Percentiles rank a stretch among this genome's conserved stretches.
phyloP scores from a whole-genome alignment of 2,797 vertebrate genomes.

The Mycteria americana region DNA sequence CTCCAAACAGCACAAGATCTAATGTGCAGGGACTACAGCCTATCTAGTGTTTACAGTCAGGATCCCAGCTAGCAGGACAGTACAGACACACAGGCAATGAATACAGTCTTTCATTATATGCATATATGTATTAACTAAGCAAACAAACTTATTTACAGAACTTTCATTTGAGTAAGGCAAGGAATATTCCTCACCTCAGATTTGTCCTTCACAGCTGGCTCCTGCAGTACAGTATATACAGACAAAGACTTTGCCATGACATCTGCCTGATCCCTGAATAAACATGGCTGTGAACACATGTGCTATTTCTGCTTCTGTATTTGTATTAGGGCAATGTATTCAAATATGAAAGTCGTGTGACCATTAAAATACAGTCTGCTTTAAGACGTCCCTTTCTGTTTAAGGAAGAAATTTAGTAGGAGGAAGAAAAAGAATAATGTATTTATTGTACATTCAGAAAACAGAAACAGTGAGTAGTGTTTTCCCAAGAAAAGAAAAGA shows the following conservation, averaged over 20 bases:
- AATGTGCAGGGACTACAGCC: neutral
- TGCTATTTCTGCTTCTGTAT: slow-evolving; percentile 37
- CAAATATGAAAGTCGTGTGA: neutral
- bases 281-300: slow-evolving; percentile 33
- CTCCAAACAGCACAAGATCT: neutral
- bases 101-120: neutral
- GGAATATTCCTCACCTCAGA: neutral
- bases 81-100: neutral
- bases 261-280: slow-evolving; percentile 52
- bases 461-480: neutral
- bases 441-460: neutral
- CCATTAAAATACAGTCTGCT: neutral
- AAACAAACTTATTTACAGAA: slow-evolving; percentile 34
- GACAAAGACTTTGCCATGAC: slow-evolving; percentile 45
- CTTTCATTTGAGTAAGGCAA: slow-evolving; percentile 1
- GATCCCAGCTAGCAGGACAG: neutral
- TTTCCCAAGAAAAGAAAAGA: neutral
- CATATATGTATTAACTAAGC: neutral
- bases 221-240: neutral
- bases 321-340: neutral
- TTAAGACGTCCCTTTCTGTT: neutral
- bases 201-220: slow-evolving; percentile 34
- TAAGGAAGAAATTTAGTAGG: neutral
- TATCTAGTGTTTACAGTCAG: neutral
- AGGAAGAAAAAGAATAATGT: neutral